These are phyloP conservation scores for Subacronicta megacephala DNA, from an alignment of 2,888 invertebrate species.

Conservation along the genomic window DNA sequence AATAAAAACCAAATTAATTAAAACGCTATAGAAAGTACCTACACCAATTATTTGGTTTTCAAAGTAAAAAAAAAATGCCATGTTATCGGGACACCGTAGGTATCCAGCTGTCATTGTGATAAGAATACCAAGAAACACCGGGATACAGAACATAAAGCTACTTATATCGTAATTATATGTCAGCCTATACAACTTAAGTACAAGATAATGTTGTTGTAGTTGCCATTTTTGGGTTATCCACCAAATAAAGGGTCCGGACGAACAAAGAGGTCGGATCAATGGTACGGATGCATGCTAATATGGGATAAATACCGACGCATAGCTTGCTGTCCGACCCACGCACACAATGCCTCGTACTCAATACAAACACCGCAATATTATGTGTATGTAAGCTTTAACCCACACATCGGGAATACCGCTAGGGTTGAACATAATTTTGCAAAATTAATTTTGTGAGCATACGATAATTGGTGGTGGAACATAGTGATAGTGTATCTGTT, in stretches of 20 bases:
- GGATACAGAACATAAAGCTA: constrained; percentile 35
- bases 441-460: constrained; percentile 44
- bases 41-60: too few relatives aligned
- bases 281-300: constrained; percentile 84
- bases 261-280: constrained; percentile 83
- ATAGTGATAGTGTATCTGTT: constrained; percentile 41
- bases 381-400: constrained; percentile 28
- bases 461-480: constrained; percentile 28
- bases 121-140: constrained; percentile 22
- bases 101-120: too few relatives aligned
- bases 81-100: too few relatives aligned
- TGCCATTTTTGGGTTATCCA: constrained; percentile 61
- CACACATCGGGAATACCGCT: constrained; percentile 47
- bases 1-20: too few relatives aligned
- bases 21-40: too few relatives aligned
- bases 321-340: constrained; percentile 67
- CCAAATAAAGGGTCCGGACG: constrained; percentile 70
- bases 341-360: constrained; percentile 54
- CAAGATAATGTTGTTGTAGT: constrained; percentile 60
- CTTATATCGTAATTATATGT: constrained; percentile 25
- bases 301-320: constrained; percentile 83
- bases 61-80: too few relatives aligned
- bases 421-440: constrained; percentile 60
- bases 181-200: constrained; percentile 38
- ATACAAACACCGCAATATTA: constrained; percentile 31